These are phyloP conservation scores for Lytechinus pictus DNA, from an alignment of 35 echinoderm and acorn worm genomes.

Conservation along the genomic window DNA sequence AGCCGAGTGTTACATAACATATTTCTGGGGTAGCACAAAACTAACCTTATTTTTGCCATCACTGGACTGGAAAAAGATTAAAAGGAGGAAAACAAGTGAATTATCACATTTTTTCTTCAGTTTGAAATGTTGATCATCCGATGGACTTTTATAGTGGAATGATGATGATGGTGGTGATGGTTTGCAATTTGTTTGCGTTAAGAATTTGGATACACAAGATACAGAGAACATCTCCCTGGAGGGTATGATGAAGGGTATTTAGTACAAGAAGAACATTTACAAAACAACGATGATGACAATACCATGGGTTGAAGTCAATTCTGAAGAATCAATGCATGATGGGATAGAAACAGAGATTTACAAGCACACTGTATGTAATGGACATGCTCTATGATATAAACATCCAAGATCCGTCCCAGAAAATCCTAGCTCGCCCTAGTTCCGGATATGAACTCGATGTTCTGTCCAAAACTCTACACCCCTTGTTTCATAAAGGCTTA, in stretches of 20 bases:
- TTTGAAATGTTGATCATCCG: neutral
- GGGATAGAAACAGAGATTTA: neutral
- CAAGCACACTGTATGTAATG: neutral
- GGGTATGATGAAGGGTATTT: neutral
- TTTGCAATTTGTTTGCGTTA: neutral
- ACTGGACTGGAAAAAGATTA: slow-evolving; percentile 36
- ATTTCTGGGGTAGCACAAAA: neutral
- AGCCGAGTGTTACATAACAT: neutral
- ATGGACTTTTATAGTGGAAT: neutral
- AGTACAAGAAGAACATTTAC: neutral
- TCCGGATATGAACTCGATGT: no score
- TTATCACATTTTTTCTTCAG: neutral
- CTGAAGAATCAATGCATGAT: no score
- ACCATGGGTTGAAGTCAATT: neutral
- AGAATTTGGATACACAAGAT: neutral
- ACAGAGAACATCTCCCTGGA: neutral
- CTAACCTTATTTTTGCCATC: slow-evolving; percentile 54
- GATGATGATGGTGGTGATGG: neutral
- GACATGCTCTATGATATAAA: no score
- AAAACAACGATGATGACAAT: neutral
- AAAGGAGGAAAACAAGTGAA: neutral
- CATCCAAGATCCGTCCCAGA: no score
- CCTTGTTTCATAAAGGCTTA: no score
- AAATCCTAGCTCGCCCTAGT: no score
- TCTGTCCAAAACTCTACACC: no score